phyloP scores from a whole-genome alignment of 2,888 invertebrate genomes.

The Coleophora deauratella region DNA sequence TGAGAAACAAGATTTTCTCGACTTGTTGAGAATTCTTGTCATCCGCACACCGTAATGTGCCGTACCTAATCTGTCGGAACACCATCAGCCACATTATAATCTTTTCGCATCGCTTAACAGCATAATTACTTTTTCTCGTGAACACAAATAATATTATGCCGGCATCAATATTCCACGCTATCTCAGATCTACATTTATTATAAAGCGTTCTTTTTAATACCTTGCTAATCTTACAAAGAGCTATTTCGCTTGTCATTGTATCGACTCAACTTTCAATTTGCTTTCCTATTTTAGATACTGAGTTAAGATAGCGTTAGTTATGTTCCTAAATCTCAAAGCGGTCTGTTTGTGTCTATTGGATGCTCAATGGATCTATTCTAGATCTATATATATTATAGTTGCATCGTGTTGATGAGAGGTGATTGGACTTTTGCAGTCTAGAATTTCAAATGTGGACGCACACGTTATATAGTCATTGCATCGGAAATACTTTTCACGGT shows the following conservation, averaged over 20 bases:
- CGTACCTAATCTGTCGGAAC: slow-evolving; percentile 9
- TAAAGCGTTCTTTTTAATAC: slow-evolving; percentile 22
- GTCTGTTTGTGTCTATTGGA: slow-evolving; percentile 18
- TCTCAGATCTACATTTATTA: slow-evolving; percentile 2
- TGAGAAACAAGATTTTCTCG: not conserved
- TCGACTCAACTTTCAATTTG: slow-evolving; percentile 33
- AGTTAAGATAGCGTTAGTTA: slow-evolving; percentile 2
- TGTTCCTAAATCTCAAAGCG: slow-evolving; percentile 16
- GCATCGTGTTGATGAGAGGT: slow-evolving; percentile 6
- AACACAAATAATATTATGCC: slow-evolving; percentile 17
- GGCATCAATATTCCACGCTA: slow-evolving; percentile 18
- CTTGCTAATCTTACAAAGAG: slow-evolving; percentile 16
- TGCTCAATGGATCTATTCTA: slow-evolving; percentile 4
- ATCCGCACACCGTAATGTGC: slow-evolving; percentile 12
- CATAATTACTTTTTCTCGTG: slow-evolving; percentile 25
- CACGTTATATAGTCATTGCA: slow-evolving; percentile 1
- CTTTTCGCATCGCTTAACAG: slow-evolving; percentile 22
- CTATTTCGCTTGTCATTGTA: slow-evolving; percentile 25
- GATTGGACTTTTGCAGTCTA: slow-evolving; percentile 8
- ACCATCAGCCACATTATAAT: slow-evolving; percentile 13
- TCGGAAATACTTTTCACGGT: slow-evolving; percentile 1
- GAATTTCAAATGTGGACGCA: slow-evolving; percentile 3
- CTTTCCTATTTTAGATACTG: slow-evolving; percentile 30
- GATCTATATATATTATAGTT: slow-evolving; percentile 1
- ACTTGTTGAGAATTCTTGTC: slow-evolving; percentile 5